A percentile compares a stretch with the other conserved stretches of the same genome.
Conservation (phyloP, 2,888 invertebrate species). For the Phorcus lineatus region DNA sequence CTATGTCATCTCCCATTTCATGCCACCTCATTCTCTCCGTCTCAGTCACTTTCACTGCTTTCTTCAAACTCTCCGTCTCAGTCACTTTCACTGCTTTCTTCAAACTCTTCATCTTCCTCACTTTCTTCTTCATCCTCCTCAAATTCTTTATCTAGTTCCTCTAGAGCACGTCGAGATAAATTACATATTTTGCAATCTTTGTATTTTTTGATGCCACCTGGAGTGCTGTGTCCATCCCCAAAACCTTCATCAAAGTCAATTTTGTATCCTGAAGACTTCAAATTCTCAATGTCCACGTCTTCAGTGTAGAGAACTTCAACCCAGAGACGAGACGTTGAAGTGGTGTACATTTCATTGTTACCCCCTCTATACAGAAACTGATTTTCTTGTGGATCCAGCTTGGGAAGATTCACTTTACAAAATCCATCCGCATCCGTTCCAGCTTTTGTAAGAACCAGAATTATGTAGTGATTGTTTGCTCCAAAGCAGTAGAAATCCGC, state of each 20-base stretch:
- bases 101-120: too few species aligned
- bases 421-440: background rate
- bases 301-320: background rate
- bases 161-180: too few species aligned
- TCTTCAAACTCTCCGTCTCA: too few species aligned
- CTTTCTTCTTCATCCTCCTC: too few species aligned
- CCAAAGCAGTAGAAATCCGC: background rate
- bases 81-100: too few species aligned
- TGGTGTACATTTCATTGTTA: background rate
- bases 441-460: background rate
- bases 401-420: background rate
- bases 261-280: background rate
- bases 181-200: background rate
- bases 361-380: background rate
- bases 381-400: background rate
- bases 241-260: background rate
- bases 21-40: too few species aligned
- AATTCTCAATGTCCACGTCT: background rate
- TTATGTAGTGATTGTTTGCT: background rate
- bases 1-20: too few species aligned
- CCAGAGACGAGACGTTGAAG: background rate
- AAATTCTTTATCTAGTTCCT: too few species aligned
- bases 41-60: too few species aligned
- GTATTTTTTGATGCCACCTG: background rate
- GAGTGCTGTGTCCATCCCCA: background rate